Evolutionary conservation across 2,888 invertebrate species (phyloP).

Genomic region (Polylopha cassiicola): DNA sequence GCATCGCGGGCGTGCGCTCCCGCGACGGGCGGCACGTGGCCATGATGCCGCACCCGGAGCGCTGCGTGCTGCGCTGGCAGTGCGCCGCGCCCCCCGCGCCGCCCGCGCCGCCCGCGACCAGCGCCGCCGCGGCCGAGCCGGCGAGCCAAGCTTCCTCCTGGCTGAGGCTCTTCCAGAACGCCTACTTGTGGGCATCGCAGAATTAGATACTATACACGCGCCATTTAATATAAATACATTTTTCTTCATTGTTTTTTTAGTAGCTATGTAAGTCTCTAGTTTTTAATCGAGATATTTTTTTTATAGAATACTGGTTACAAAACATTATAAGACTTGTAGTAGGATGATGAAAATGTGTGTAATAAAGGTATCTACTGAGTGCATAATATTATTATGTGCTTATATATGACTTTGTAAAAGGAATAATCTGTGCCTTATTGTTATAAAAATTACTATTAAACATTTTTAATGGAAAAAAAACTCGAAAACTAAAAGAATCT

Average conservation of each 20-base stretch:
- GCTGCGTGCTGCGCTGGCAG: conserved; percentile 93
- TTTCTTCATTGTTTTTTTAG: background rate
- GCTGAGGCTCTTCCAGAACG: conserved; percentile 94
- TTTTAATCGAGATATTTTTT: too few species aligned
- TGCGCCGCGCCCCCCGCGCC: conserved; percentile 81
- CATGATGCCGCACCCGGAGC: conserved; percentile 99
- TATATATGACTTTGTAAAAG: too few species aligned
- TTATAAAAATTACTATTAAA: too few species aligned
- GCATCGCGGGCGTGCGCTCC: conserved; percentile 94
- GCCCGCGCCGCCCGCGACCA: conserved; percentile 31
- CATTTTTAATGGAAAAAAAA: too few species aligned
- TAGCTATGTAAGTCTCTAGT: too few species aligned
- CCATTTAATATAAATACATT: background rate
- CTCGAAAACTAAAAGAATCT: too few species aligned
- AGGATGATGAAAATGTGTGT: too few species aligned
- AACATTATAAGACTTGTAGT: too few species aligned
- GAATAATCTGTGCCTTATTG: too few species aligned
- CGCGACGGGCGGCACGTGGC: conserved; percentile 95
- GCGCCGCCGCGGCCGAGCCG: conserved; percentile 75
- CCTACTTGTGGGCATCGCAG: conserved; percentile 82
- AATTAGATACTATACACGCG: conserved; percentile 29
- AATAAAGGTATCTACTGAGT: too few species aligned
- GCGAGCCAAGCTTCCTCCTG: conserved; percentile 86
- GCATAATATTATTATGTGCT: too few species aligned
- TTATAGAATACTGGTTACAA: too few species aligned